These are phyloP conservation scores for Hydropsyche tenuis DNA, from an alignment of 1,140 invertebrate species.

Conservation along the genomic window DNA sequence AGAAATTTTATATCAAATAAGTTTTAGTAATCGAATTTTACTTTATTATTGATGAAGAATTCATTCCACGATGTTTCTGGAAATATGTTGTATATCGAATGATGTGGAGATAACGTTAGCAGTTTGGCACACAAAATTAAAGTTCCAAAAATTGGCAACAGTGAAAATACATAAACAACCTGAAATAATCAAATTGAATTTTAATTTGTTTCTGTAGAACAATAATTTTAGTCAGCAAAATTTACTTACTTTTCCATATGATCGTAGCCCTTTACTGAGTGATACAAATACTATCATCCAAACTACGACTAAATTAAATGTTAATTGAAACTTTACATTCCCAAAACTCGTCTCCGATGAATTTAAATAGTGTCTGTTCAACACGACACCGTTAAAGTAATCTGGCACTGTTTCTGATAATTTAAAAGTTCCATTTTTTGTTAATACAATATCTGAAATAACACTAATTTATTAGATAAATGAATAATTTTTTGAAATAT, in stretches of 20 bases:
- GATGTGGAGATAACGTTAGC: conserved; percentile 71
- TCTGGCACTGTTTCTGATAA: conserved; percentile 80
- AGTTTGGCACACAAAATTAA: conserved; percentile 77
- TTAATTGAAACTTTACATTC: conserved; percentile 83
- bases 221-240: too few relatives aligned
- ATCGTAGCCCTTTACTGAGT: conserved; percentile 86
- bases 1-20: conserved; percentile 3
- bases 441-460: conserved; percentile 36
- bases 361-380: conserved; percentile 73
- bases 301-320: conserved; percentile 87
- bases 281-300: conserved; percentile 91
- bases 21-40: conserved; percentile 57
- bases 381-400: conserved; percentile 82
- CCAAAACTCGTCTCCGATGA: conserved; percentile 66
- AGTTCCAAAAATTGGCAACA: conserved; percentile 75
- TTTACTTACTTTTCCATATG: conserved; percentile 77
- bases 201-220: too few relatives aligned
- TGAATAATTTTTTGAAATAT: conserved; percentile 1
- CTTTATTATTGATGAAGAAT: conserved; percentile 82
- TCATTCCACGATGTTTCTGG: conserved; percentile 79
- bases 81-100: conserved; percentile 72
- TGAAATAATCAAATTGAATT: conserved; percentile 51
- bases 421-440: conserved; percentile 61
- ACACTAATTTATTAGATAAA: conserved; percentile 9
- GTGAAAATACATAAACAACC: conserved; percentile 73